phyloP scores from a whole-genome alignment of 2,113 vertebrate genomes.

The Salvelinus alpinus region DNA sequence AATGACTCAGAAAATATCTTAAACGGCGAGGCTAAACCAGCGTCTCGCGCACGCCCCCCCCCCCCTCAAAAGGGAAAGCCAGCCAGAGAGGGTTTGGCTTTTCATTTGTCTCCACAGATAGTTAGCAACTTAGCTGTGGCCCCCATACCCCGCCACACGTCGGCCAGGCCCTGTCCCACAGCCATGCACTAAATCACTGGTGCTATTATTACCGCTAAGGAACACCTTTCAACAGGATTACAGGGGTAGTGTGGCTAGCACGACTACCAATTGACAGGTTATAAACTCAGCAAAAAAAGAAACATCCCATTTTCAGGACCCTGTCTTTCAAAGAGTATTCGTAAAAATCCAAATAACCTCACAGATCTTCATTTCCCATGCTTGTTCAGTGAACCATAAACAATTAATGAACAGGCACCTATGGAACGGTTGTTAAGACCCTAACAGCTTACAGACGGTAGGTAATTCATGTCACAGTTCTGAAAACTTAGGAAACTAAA shows the following conservation, averaged over 20 bases:
- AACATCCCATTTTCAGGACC: too few species aligned
- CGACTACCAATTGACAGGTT: slow-evolving; percentile 22
- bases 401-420: too few species aligned
- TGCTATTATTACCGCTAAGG: slow-evolving; percentile 34
- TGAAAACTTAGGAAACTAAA: too few species aligned
- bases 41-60: neutral
- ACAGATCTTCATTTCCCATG: too few species aligned
- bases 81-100: slow-evolving; percentile 24
- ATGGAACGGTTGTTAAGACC: too few species aligned
- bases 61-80: neutral
- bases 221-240: slow-evolving; percentile 38
- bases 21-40: neutral
- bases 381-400: too few species aligned
- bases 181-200: slow-evolving; percentile 40
- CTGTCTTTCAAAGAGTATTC: too few species aligned
- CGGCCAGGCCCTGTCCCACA: slow-evolving; percentile 25
- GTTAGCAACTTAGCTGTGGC: slow-evolving; percentile 37
- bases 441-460: too few species aligned
- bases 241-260: slow-evolving; percentile 16
- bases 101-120: slow-evolving; percentile 40
- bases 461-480: too few species aligned
- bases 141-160: slow-evolving; percentile 13
- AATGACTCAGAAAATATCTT: neutral
- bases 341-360: too few species aligned
- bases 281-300: too few species aligned